Percentiles rank a stretch among this genome's conserved stretches.
Conservation (phyloP, 2,797 vertebrate species). For the Echeneis naucrates region DNA sequence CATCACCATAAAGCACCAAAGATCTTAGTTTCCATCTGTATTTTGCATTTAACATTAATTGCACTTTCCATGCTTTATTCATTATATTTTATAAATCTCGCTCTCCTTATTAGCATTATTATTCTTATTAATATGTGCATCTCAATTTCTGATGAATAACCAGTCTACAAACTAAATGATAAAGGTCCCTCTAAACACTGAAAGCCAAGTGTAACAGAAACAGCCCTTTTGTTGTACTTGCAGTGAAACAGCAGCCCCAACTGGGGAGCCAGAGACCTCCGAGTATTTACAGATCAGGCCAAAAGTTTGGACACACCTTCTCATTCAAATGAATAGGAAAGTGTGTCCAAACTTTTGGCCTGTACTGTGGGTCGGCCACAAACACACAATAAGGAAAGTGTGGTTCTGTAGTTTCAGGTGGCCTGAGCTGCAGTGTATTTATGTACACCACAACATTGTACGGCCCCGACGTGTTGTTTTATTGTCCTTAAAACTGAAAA, state of each 20-base stretch:
- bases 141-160: background rate
- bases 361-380: constrained; percentile 7
- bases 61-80: background rate
- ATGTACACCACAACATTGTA: background rate
- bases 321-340: no score
- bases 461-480: background rate
- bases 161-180: background rate
- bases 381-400: background rate
- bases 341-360: no score
- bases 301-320: no score
- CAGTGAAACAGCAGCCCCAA: constrained; percentile 49
- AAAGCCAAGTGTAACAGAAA: background rate
- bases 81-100: background rate
- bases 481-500: background rate
- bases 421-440: background rate
- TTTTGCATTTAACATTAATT: background rate
- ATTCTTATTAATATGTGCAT: background rate
- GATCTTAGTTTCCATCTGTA: background rate
- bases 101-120: background rate
- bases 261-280: constrained; percentile 28
- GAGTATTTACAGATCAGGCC: no score
- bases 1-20: background rate
- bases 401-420: background rate
- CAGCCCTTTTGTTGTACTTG: background rate
- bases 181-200: background rate